Conservation (phyloP, 1,140 invertebrate species). For the Oryctes rhinoceros region DNA sequence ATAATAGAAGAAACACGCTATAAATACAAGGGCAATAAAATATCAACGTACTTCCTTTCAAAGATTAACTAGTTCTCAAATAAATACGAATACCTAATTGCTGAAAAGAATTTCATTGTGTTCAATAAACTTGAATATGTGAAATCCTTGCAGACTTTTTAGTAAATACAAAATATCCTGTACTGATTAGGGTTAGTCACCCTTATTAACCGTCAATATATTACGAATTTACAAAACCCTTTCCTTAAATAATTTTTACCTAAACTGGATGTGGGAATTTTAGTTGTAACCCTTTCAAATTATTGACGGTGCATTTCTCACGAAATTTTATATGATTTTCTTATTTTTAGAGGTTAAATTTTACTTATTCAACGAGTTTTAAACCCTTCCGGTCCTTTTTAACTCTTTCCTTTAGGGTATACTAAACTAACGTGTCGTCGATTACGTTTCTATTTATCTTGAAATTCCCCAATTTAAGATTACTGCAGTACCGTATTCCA, state of each 20-base stretch:
- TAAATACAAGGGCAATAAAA: no score
- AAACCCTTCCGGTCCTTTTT: neutral
- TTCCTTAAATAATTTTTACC: conserved; percentile 2
- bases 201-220: neutral
- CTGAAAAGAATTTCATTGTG: no score
- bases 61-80: no score
- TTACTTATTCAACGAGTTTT: conserved; percentile 15
- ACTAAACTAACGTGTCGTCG: no score
- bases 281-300: neutral
- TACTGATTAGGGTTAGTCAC: neutral
- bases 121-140: no score
- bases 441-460: no score
- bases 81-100: no score
- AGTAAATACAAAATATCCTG: neutral
- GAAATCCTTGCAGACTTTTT: no score
- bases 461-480: no score
- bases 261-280: conserved; percentile 8
- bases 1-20: no score
- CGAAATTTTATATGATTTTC: neutral
- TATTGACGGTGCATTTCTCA: neutral
- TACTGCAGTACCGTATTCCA: no score
- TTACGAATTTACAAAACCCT: conserved; percentile 5
- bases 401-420: neutral
- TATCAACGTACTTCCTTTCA: no score
- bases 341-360: conserved; percentile 3